A percentile compares a stretch with the other conserved stretches of the same genome.
These are phyloP conservation scores for Rambutsinella grinnellia DNA, from an alignment of 2,888 invertebrate genomes.

Conservation along the genomic window DNA sequence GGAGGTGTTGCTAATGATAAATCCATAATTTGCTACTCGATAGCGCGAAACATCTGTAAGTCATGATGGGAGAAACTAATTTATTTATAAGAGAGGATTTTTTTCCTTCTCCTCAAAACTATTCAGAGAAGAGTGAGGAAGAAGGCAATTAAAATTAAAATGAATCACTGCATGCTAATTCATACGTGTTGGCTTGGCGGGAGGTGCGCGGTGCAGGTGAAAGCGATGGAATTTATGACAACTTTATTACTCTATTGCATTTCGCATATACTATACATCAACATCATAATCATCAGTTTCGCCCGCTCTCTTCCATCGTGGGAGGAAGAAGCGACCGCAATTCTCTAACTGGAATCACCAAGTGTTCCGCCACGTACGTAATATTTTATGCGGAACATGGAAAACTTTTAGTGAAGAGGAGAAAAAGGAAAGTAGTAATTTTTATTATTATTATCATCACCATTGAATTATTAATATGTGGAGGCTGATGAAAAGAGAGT, in stretches of 20 bases:
- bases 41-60: too few species aligned
- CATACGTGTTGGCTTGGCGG: not conserved
- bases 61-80: not conserved
- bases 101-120: not conserved
- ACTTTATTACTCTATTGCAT: constrained; percentile 41
- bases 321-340: too few species aligned
- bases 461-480: not conserved
- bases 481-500: not conserved
- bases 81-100: not conserved
- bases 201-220: not conserved
- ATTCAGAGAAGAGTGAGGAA: not conserved
- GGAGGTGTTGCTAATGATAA: not conserved
- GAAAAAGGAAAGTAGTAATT: constrained; percentile 19
- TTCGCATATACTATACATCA: constrained; percentile 9
- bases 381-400: not conserved
- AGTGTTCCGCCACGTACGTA: constrained; percentile 10
- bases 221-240: constrained; percentile 37
- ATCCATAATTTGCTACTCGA: not conserved
- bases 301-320: not conserved
- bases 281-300: not conserved
- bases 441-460: constrained; percentile 19
- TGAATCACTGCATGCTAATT: constrained; percentile 36
- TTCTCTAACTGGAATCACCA: not conserved
- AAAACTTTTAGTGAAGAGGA: constrained; percentile 1
- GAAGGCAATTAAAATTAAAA: constrained; percentile 47